Evolutionary conservation across 2,113 vertebrate species (phyloP).

Genomic region (Lutjanus erythropterus): DNA sequence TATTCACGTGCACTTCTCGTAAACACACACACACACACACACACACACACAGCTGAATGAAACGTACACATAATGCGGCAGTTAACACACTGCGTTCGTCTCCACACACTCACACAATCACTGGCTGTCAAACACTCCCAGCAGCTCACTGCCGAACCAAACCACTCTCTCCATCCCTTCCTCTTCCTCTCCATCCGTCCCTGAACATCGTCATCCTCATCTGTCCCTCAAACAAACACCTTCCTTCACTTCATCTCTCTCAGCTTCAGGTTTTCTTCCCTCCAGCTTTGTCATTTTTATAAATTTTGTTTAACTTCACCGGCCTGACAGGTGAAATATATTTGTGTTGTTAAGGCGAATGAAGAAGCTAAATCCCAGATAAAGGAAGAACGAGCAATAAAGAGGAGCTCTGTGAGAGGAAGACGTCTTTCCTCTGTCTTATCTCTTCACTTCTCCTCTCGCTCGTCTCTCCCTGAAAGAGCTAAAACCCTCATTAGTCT

Average conservation of each 20-base stretch:
- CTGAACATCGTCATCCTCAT: neutral
- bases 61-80: too few species aligned
- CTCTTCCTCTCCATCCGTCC: neutral
- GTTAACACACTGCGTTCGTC: too few species aligned
- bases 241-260: neutral
- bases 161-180: neutral
- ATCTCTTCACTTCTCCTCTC: constrained; percentile 18
- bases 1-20: constrained; percentile 23
- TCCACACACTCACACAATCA: constrained; percentile 15
- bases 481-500: constrained; percentile 45
- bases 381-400: neutral
- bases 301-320: neutral
- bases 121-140: constrained; percentile 37
- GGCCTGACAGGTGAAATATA: constrained; percentile 30
- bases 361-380: constrained; percentile 33
- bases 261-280: neutral
- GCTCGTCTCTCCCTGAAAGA: constrained; percentile 20
- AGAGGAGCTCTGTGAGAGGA: constrained; percentile 5
- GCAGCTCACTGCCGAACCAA: constrained; percentile 62
- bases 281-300: neutral
- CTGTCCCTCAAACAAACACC: neutral
- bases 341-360: constrained; percentile 17
- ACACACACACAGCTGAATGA: too few species aligned
- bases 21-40: constrained; percentile 5
- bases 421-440: constrained; percentile 34